A percentile compares a stretch with the other conserved stretches of the same genome.
Evolutionary conservation across 1,140 invertebrate genomes (phyloP).

Genomic region (Drosophila subobscura): DNA sequence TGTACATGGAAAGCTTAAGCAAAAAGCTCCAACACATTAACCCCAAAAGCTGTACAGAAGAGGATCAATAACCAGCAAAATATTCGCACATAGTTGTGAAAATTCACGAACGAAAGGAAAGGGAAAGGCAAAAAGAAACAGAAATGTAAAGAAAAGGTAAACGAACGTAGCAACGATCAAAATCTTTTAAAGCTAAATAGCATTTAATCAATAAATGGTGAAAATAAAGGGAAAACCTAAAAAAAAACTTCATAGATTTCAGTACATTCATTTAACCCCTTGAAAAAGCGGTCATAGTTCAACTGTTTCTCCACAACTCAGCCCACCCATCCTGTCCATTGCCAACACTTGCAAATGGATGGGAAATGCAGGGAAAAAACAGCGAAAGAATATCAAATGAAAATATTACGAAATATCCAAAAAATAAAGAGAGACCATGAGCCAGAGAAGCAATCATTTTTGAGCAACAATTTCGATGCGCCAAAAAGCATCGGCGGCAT

Average conservation of each 20-base stretch:
- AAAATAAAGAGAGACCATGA: neutral
- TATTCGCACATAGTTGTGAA: conserved; percentile 7
- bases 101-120: neutral
- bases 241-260: no score
- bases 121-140: no score
- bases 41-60: conserved; percentile 10
- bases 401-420: conserved; percentile 69
- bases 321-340: conserved; percentile 14
- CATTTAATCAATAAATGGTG: no score
- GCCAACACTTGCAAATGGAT: conserved; percentile 64
- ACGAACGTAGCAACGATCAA: no score
- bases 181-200: neutral
- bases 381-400: conserved; percentile 36
- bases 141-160: no score
- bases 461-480: conserved; percentile 44
- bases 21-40: neutral
- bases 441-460: no score
- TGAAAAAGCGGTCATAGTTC: conserved; percentile 39
- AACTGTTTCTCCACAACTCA: neutral
- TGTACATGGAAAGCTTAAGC: neutral
- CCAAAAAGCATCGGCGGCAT: conserved; percentile 37
- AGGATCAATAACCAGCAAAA: neutral
- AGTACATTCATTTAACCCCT: no score
- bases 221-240: conserved; percentile 16
- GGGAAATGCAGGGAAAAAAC: conserved; percentile 51